These are phyloP conservation scores for Xenopus petersii DNA, from an alignment of 2,797 vertebrate genomes.

Conservation along the genomic window DNA sequence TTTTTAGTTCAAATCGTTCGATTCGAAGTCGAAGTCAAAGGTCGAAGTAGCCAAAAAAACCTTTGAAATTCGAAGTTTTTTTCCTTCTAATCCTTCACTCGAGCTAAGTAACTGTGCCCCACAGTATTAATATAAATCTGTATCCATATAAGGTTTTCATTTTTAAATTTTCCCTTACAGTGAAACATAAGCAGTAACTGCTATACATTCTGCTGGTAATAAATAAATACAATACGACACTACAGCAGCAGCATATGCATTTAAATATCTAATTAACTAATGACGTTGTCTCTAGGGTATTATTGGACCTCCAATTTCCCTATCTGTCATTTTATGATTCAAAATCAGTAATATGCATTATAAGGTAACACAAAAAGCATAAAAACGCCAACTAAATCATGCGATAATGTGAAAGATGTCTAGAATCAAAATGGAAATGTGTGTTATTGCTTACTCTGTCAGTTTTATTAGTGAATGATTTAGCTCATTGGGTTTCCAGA, in stretches of 20 bases:
- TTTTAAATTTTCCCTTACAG: not conserved
- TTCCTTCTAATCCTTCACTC: too few species aligned
- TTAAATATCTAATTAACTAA: slow-evolving; percentile 38
- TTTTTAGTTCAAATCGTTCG: too few species aligned
- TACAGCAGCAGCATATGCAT: slow-evolving; percentile 30
- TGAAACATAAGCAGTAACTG: not conserved
- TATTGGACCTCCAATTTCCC: not conserved
- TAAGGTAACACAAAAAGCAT: not conserved
- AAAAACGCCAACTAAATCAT: slow-evolving; percentile 1
- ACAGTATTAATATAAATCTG: too few species aligned
- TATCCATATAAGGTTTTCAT: not conserved
- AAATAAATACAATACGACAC: slow-evolving; percentile 14
- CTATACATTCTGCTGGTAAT: slow-evolving; percentile 20
- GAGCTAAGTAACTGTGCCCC: too few species aligned
- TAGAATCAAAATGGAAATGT: slow-evolving; percentile 7
- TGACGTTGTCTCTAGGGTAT: slow-evolving; percentile 8
- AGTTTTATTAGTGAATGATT: slow-evolving; percentile 25
- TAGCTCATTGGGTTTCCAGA: slow-evolving; percentile 5
- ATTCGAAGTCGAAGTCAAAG: too few species aligned
- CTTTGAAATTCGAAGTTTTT: too few species aligned
- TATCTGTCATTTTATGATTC: slow-evolving; percentile 2
- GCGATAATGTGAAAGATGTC: slow-evolving; percentile 1
- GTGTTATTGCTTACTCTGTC: slow-evolving; percentile 16
- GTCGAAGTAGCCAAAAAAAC: too few species aligned
- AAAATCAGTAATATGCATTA: slow-evolving; percentile 12